These are phyloP conservation scores for Bemisia tabaci DNA, from an alignment of 1,140 invertebrate genomes.

Conservation along the genomic window DNA sequence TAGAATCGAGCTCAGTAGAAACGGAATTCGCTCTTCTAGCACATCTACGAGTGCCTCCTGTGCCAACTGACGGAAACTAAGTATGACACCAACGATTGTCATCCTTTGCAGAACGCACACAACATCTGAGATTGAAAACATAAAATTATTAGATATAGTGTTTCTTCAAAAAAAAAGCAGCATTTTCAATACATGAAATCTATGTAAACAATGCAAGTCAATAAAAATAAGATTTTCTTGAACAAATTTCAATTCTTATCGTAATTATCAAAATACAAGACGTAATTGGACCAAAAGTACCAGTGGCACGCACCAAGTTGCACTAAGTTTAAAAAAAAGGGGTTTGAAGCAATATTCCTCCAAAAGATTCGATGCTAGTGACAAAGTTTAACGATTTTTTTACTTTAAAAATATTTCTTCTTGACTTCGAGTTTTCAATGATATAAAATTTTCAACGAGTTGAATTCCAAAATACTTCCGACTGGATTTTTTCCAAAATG, in stretches of 20 bases:
- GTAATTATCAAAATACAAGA: no score
- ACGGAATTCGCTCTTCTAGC: conserved; percentile 89
- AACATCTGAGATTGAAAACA: conserved; percentile 42
- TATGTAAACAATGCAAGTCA: background rate
- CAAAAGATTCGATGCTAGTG: no score
- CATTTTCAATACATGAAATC: background rate
- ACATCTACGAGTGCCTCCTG: conserved; percentile 91
- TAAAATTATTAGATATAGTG: conserved; percentile 7
- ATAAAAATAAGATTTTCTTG: conserved; percentile 2
- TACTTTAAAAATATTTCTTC: no score
- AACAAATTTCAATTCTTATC: background rate
- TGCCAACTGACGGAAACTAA: conserved; percentile 85
- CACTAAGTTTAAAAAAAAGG: no score
- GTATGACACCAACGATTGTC: conserved; percentile 94
- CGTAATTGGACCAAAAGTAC: no score
- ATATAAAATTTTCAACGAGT: no score
- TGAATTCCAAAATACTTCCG: no score
- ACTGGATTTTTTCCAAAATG: no score
- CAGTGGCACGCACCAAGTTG: no score
- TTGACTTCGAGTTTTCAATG: no score
- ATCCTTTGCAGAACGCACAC: conserved; percentile 91
- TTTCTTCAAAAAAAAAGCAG: background rate
- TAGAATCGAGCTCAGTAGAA: conserved; percentile 83
- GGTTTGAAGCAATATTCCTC: no score
- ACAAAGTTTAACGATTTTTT: no score